Base-by-base conservation (phyloP, 2,797 vertebrate species). In the Catostomus latipinnis region DNA sequence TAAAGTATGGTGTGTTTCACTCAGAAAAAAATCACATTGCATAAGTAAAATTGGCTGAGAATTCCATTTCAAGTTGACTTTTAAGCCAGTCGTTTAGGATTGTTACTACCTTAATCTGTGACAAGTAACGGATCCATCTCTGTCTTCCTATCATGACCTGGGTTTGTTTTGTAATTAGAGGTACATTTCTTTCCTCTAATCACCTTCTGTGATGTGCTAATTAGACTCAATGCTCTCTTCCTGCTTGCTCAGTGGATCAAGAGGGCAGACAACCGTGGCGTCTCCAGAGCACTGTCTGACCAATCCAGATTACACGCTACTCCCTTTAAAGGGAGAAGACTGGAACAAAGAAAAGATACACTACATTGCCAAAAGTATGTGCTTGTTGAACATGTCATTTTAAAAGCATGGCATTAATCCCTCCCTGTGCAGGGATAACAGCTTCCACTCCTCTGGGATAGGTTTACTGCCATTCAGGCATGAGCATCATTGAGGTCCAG, bases 91-190 rank as follows among this genome's bases (percentile, higher is more conserved):
- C 7, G 0, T 57, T n/a, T 57, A 53, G 56, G n/a, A 58, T 61
- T 22, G 10, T 34, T 6, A 14, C 16, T 22, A 18, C 57, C 57
- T 61, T 61, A 22, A 61, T 12, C 57, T 71, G 54, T 22, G 70
- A 78, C 14, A 18, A 12, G 49, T 78, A 53, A 58, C 10, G 1
- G 46, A 49, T 49, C 13, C 18, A 58, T 50, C 54, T 8, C 46
- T 43, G 75, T 34, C 43, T 34, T 67, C 18, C n/a, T 62, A 34
- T 78, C 60, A 72, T 49, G 70, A 67, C 78, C 78, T 73, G 70
- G 53, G 12, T 78, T 71, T 80, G 69, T 80, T 80, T 72, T 57
- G 34, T 50, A 43, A 58, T 80, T 67, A 80, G 78, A 80, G 70
- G 52, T 57, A 66, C 43, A 80, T 73, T 79, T 43, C 53, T 62